Conservation (phyloP, 2,797 vertebrate species). For the Lepilemur septentrionalis region DNA sequence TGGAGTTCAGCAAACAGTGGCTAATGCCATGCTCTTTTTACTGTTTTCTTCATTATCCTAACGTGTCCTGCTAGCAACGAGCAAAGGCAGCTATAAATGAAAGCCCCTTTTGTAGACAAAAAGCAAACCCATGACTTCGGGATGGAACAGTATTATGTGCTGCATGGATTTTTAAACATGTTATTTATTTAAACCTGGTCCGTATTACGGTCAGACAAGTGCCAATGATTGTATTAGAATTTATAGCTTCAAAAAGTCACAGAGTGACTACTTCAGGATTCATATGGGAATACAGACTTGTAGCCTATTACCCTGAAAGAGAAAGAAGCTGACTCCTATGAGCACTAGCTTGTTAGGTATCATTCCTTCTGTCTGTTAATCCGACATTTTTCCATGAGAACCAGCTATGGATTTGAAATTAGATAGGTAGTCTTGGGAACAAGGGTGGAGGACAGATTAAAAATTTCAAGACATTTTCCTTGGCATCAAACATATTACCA, state of each 20-base stretch:
- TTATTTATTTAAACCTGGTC: background rate
- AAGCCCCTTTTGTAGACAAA: background rate
- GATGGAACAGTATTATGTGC: accelerated
- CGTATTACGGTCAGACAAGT: background rate
- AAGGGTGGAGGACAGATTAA: background rate
- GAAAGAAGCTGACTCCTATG: background rate
- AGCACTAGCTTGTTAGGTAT: background rate
- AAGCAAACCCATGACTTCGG: background rate
- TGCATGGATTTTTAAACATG: background rate
- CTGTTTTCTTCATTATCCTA: background rate
- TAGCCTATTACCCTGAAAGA: background rate
- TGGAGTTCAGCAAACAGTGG: background rate
- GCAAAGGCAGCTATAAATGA: no score
- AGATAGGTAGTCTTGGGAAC: background rate
- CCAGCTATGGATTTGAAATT: background rate
- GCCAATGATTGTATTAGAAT: background rate
- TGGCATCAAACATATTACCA: background rate
- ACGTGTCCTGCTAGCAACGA: background rate
- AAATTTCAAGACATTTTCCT: background rate
- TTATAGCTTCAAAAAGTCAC: background rate
- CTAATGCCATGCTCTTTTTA: background rate
- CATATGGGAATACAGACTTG: background rate
- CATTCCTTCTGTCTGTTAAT: background rate
- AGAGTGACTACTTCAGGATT: background rate
- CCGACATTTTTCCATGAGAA: background rate